Conservation (phyloP, 2,113 vertebrate species). For the Dipodomys ordii region DNA sequence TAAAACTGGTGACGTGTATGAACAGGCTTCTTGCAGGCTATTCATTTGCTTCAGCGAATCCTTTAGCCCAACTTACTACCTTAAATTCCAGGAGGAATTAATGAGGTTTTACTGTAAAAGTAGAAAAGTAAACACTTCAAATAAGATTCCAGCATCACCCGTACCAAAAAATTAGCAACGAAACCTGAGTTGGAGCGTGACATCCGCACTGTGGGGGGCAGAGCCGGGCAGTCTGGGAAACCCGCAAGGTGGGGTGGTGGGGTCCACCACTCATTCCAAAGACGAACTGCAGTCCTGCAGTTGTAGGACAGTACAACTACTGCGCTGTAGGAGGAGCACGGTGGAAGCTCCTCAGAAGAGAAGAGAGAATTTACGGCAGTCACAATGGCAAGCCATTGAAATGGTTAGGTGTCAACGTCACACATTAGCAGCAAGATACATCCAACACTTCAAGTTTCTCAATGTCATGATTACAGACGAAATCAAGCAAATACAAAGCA, state of each 20-base stretch:
- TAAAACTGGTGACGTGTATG: conserved; percentile 1
- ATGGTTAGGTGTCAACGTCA: conserved; percentile 60
- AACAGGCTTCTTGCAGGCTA: not conserved
- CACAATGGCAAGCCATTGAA: conserved; percentile 8
- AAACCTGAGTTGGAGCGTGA: conserved; percentile 10
- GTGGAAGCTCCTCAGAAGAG: not conserved
- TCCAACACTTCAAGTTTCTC: conserved; percentile 44
- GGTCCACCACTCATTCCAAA: not conserved
- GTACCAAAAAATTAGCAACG: not conserved
- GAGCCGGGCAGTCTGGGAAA: not conserved
- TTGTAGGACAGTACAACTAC: not conserved
- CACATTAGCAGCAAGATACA: conserved; percentile 27
- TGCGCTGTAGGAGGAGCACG: not conserved
- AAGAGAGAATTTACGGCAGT: conserved; percentile 10
- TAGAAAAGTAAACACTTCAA: conserved; percentile 52
- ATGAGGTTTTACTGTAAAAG: conserved; percentile 66
- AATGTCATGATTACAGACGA: conserved; percentile 66
- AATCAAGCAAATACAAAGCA: conserved; percentile 52
- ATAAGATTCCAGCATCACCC: conserved; percentile 25
- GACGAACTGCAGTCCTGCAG: not conserved
- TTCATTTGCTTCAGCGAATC: conserved; percentile 38
- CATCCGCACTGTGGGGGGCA: not conserved
- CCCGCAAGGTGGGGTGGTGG: not conserved
- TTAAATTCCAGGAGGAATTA: conserved; percentile 58
- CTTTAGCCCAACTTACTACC: conserved; percentile 35